A percentile compares a stretch with the other conserved stretches of the same genome.
Evolutionary conservation across 2,797 vertebrate genomes (phyloP).

Genomic region (Percopsis omiscomaycus): DNA sequence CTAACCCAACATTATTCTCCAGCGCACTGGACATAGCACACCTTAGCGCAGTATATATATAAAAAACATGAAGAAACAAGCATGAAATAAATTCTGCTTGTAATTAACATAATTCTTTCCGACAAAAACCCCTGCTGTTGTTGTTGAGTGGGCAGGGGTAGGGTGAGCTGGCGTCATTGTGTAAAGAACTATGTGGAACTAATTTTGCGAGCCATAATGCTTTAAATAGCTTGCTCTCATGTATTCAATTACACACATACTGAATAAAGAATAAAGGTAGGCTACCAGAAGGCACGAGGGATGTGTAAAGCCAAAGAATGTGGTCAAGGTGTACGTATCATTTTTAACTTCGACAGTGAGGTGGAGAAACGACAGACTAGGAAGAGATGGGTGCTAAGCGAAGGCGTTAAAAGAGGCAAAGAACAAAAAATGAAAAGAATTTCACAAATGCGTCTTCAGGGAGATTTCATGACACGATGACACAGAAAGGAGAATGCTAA

Average conservation of each 20-base stretch:
- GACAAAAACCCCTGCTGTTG: neutral
- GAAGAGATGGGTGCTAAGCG: neutral
- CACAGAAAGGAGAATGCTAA: constrained; percentile 47
- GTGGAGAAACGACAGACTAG: neutral
- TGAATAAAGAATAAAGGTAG: constrained; percentile 5
- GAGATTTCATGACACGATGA: constrained; percentile 12
- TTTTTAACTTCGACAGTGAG: constrained; percentile 6
- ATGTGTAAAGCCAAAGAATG: constrained; percentile 9
- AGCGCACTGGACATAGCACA: too few relatives aligned
- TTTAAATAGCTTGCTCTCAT: constrained; percentile 28
- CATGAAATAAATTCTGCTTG: too few relatives aligned
- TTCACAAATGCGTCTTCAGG: neutral
- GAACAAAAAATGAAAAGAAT: constrained; percentile 18
- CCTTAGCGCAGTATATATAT: too few relatives aligned
- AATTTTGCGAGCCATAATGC: constrained; percentile 25
- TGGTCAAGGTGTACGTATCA: neutral
- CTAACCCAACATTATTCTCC: too few relatives aligned
- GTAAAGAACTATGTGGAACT: constrained; percentile 17
- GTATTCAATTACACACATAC: constrained; percentile 18
- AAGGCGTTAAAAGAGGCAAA: neutral
- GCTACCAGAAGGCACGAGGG: constrained; percentile 23
- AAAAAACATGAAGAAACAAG: too few relatives aligned
- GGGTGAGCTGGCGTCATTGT: constrained; percentile 19
- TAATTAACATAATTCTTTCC: too few relatives aligned
- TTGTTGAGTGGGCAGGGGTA: neutral